Evolutionary conservation across 1,140 invertebrate genomes (phyloP).

Genomic region (Acromyrmex heyeri): DNA sequence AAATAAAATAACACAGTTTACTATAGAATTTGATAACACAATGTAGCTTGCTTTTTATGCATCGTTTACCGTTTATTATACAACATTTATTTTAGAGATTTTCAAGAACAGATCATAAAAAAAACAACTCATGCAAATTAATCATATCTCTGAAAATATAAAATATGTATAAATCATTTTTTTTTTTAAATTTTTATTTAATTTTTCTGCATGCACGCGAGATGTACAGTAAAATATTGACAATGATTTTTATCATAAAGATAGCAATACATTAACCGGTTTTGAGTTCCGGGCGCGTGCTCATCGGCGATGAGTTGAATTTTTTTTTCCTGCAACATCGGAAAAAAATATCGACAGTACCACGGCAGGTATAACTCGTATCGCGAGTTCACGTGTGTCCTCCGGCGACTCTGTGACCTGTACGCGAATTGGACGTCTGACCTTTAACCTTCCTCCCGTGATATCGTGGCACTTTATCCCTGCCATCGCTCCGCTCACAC

Average conservation of each 20-base stretch:
- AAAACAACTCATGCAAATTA: background rate
- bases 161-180: background rate
- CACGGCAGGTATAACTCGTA: background rate
- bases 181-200: slow-evolving; percentile 2
- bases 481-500: slow-evolving; percentile 23
- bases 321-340: slow-evolving; percentile 5
- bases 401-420: slow-evolving; percentile 63
- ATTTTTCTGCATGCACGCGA: background rate
- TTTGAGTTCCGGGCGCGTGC: slow-evolving; percentile 16
- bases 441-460: slow-evolving; percentile 70
- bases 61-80: background rate
- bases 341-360: slow-evolving; percentile 51
- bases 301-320: slow-evolving; percentile 3
- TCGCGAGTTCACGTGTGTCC: slow-evolving; percentile 14
- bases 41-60: background rate
- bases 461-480: slow-evolving; percentile 48
- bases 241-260: slow-evolving; percentile 16
- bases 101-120: background rate
- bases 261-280: slow-evolving; percentile 16
- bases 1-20: background rate
- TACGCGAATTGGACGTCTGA: slow-evolving; percentile 65
- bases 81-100: background rate
- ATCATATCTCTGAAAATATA: background rate
- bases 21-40: slow-evolving; percentile 2
- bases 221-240: background rate